Evolutionary conservation across 2,797 vertebrate genomes (phyloP).

Genomic region (Danionella dracula): DNA sequence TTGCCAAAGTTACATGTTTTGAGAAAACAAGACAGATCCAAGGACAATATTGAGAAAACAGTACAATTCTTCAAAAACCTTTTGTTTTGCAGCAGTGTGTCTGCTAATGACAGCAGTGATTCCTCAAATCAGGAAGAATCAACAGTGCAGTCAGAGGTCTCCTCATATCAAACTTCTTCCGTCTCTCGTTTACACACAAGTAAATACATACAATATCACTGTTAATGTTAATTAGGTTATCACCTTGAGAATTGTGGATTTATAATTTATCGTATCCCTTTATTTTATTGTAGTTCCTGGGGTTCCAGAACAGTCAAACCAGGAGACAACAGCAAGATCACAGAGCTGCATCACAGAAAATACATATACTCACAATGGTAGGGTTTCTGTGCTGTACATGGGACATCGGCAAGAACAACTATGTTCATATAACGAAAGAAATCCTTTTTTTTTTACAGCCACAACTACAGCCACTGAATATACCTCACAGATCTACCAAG

Average conservation of each 20-base stretch:
- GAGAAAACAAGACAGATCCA: too few species aligned
- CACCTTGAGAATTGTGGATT: too few species aligned
- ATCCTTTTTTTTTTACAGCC: conserved; percentile 55
- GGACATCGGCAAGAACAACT: not conserved
- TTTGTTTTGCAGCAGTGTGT: conserved; percentile 48
- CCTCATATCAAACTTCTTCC: conserved; percentile 73
- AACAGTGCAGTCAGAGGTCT: conserved; percentile 67
- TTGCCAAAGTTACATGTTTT: too few species aligned
- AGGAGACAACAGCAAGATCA: conserved; percentile 45
- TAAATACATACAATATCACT: conserved; percentile 54
- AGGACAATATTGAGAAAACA: too few species aligned
- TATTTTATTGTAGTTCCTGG: conserved; percentile 39
- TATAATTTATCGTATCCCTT: too few species aligned
- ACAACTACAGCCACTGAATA: conserved; percentile 81
- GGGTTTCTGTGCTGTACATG: not conserved
- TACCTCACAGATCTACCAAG: conserved; percentile 90
- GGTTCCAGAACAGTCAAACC: conserved; percentile 50
- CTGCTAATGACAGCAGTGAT: conserved; percentile 57
- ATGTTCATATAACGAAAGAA: not conserved
- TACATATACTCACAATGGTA: conserved; percentile 65
- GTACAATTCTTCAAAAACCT: too few species aligned
- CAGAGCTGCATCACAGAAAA: conserved; percentile 55
- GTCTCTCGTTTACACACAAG: conserved; percentile 75
- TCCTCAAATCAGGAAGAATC: conserved; percentile 69
- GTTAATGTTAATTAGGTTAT: too few species aligned